phyloP scores from a whole-genome alignment of 2,113 vertebrate genomes.

The Pyxicephalus adspersus region DNA sequence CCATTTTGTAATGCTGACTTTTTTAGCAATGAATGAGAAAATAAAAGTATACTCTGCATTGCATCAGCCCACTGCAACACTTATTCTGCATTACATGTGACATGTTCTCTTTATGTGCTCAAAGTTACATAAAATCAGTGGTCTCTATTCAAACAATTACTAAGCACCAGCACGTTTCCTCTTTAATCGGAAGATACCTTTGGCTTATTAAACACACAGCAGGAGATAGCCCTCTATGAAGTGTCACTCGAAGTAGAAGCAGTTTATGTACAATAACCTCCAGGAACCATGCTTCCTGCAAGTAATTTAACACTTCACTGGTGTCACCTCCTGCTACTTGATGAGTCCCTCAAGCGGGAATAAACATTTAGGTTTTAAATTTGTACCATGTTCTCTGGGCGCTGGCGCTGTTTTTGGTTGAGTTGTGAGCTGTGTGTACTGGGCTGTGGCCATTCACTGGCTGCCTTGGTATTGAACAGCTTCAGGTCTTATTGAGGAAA shows the following conservation, averaged over 20 bases:
- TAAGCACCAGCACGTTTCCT: too few relatives aligned
- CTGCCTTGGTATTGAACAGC: not conserved
- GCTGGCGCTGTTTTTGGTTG: not conserved
- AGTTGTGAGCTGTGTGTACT: not conserved
- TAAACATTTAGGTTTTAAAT: conserved; percentile 2
- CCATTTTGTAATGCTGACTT: too few relatives aligned
- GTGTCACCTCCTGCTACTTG: conserved; percentile 15
- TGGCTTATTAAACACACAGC: not conserved
- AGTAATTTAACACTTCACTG: conserved; percentile 37
- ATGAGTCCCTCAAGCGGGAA: not conserved
- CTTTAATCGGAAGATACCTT: not conserved
- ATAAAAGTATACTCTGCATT: too few relatives aligned
- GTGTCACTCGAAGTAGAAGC: not conserved
- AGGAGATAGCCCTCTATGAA: not conserved
- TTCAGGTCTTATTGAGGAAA: not conserved
- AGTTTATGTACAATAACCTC: not conserved
- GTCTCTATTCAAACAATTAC: too few relatives aligned
- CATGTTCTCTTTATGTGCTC: too few relatives aligned
- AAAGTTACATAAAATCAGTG: too few relatives aligned
- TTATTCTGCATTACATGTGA: too few relatives aligned
- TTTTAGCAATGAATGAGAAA: too few relatives aligned
- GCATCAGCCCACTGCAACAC: too few relatives aligned
- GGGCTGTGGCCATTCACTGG: conserved; percentile 6
- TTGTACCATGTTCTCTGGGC: not conserved
- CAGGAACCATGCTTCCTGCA: not conserved